Base-by-base conservation (phyloP, 2,888 invertebrate species). In the Harpalus rufipes region DNA sequence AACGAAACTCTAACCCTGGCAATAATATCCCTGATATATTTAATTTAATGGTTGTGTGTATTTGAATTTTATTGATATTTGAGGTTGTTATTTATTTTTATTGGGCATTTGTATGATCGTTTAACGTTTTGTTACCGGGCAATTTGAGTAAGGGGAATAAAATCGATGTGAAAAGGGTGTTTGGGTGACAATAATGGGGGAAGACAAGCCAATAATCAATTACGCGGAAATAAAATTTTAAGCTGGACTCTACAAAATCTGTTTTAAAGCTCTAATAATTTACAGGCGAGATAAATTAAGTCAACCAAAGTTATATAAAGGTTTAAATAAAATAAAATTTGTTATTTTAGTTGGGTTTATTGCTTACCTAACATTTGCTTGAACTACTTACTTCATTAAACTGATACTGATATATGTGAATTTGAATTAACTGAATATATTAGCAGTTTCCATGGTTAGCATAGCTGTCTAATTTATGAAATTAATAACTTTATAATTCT, bases 21-120 rank as follows among this genome's bases (percentile, higher is more conserved):
- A 25, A 63, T 32, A 7, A 39, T 7, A 14, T 25, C 63, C 18
- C 59, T 41, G 8, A 74, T 74, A 74, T 74, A 21, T 74, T 44
- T 74, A 44, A 16, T 74, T 44, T 74, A 74, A 74, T 44, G 72
- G 44, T 74, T 74, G 44, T 74, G 72, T 44, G 72, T 44, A 74
- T 74, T 74, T 74, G 72, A 74, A 74, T 74, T 74, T 74, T 74
- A 74, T 74, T 18, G 72, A 74, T 74, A 74, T 74, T 68, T 74
- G 18, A 41, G 72, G 72, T 44, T 74, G 44, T 74, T 74, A 74
- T 44, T 44, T 74, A 74, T 44, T 74, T 74, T 74, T 44, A 41
- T 74, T 44, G 72, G 72, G 14, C 44, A 74, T 74, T 44, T 44
- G 72, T 44, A 41, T 74, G 72, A 68, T 68, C 72, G 44, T 74